These are phyloP conservation scores for Actinostola sp. DNA, from an alignment of 92 coral and sea anemone species.

Conservation along the genomic window DNA sequence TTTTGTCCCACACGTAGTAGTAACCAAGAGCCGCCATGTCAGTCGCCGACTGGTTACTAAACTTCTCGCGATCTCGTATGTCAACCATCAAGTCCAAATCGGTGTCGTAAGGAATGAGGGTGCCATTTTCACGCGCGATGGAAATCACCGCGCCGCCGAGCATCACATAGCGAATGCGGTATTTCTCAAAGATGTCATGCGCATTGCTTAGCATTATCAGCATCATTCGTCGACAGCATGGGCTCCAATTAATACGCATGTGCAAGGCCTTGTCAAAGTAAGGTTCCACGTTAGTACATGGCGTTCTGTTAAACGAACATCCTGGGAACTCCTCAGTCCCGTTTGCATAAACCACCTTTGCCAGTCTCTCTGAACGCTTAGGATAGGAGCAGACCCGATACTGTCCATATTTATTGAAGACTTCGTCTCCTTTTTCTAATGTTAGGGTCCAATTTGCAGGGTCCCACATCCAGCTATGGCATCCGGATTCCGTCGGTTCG, in stretches of 20 bases:
- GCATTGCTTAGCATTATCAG: slow-evolving; percentile 23
- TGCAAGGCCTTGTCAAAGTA: slow-evolving; percentile 26
- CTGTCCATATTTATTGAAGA: background rate
- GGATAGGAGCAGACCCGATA: slow-evolving; percentile 31
- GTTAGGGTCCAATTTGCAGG: slow-evolving; percentile 41
- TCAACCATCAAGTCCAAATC: slow-evolving; percentile 38
- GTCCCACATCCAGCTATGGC: slow-evolving; percentile 45
- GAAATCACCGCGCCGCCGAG: slow-evolving; percentile 47
- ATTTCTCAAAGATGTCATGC: slow-evolving; percentile 30
- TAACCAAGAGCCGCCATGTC: slow-evolving; percentile 29
- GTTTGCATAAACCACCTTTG: slow-evolving; percentile 20
- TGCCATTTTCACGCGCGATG: slow-evolving; percentile 43
- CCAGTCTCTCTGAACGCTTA: slow-evolving; percentile 15
- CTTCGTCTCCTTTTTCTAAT: slow-evolving; percentile 2
- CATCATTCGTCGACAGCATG: slow-evolving; percentile 41
- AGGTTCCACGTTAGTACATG: slow-evolving; percentile 35
- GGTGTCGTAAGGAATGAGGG: slow-evolving; percentile 43
- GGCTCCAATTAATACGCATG: slow-evolving; percentile 55
- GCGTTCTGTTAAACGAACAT: slow-evolving; percentile 11
- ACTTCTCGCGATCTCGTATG: slow-evolving; percentile 37
- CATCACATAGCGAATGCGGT: slow-evolving; percentile 36
- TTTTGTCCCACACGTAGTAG: slow-evolving; percentile 4
- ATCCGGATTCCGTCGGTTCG: background rate
- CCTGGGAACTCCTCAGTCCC: slow-evolving; percentile 33
- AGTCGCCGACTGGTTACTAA: slow-evolving; percentile 24